These are phyloP conservation scores for Lophura nycthemera DNA, from an alignment of 2,113 vertebrate species.

Conservation along the genomic window DNA sequence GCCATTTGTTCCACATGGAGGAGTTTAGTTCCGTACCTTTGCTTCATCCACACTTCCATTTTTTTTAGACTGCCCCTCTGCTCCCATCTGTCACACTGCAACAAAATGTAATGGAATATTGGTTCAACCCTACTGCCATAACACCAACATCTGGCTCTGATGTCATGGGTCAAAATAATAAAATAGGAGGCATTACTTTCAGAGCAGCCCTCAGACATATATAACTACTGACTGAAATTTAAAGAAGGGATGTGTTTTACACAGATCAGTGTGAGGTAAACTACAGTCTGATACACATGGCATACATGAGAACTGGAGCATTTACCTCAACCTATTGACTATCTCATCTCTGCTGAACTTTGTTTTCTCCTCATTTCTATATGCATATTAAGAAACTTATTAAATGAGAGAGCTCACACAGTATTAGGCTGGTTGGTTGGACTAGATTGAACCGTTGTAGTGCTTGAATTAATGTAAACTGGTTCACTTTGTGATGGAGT, in stretches of 20 bases:
- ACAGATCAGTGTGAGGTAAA: neutral
- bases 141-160: neutral
- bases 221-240: neutral
- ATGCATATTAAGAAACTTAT: neutral
- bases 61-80: too few species aligned
- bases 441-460: neutral
- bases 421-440: neutral
- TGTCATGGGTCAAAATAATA: neutral
- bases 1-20: too few species aligned
- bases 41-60: too few species aligned
- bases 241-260: neutral
- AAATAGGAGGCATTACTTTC: neutral
- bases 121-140: too few species aligned
- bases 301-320: neutral
- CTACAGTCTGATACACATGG: neutral
- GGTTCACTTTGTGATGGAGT: neutral
- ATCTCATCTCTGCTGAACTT: neutral
- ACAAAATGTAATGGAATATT: too few species aligned
- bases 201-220: neutral
- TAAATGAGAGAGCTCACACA: neutral
- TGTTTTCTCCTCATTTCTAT: neutral
- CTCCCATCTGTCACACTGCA: too few species aligned
- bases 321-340: accelerated
- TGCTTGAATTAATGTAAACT: neutral
- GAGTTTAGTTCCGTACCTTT: too few species aligned